phyloP scores from a whole-genome alignment of 2,888 invertebrate species.

The Eucera pruinosa region DNA sequence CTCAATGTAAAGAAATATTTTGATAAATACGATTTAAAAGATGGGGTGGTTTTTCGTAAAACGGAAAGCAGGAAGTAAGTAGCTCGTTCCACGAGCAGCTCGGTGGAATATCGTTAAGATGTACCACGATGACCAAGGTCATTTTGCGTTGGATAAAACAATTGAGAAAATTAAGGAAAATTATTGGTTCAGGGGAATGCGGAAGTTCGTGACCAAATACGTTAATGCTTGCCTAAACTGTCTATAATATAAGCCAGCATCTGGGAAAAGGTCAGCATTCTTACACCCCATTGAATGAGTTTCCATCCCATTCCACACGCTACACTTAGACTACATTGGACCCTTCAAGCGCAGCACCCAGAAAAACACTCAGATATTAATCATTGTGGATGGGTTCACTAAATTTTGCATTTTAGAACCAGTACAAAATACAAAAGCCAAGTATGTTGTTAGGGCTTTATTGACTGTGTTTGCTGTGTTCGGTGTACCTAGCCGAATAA shows the following conservation, averaged over 20 bases:
- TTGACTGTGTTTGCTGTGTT: not conserved
- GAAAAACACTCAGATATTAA: not conserved
- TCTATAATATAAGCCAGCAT: not conserved
- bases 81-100: constrained; percentile 66
- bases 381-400: too few relatives aligned
- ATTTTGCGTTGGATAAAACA: not conserved
- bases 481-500: not conserved
- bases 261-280: not conserved
- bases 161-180: not conserved
- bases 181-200: constrained; percentile 12
- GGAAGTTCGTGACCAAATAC: constrained; percentile 9
- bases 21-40: constrained; percentile 32
- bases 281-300: constrained; percentile 16
- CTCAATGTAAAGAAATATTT: constrained; percentile 35
- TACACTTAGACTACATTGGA: constrained; percentile 10
- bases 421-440: not conserved
- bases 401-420: not conserved
- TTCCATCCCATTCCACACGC: constrained; percentile 16
- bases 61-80: constrained; percentile 58
- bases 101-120: constrained; percentile 4
- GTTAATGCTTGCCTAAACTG: constrained; percentile 2
- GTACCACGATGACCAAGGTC: not conserved
- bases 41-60: constrained; percentile 51
- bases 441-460: not conserved
- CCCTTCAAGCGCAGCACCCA: not conserved